Percentiles rank a stretch among this genome's conserved stretches.
Conservation (phyloP, 2,113 vertebrate genomes). For the Tetrao urogallus region DNA sequence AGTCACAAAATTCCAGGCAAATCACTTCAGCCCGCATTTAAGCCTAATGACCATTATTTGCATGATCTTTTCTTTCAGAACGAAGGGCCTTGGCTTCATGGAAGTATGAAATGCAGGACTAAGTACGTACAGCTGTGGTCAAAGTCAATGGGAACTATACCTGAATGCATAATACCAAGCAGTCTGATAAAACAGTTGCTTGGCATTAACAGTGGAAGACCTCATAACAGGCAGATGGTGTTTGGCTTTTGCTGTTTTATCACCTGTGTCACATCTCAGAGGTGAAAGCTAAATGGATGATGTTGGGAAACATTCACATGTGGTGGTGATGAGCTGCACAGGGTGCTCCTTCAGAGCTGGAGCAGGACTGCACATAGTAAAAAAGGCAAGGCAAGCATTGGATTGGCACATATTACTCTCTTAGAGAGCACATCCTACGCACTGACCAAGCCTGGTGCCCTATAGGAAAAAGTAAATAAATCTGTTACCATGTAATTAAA, state of each 20-base stretch:
- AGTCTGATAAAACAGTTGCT: not conserved
- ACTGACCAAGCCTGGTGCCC: not conserved
- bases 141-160: not conserved
- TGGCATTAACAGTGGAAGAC: not conserved
- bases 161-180: not conserved
- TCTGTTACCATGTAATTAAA: slow-evolving; percentile 19
- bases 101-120: not conserved
- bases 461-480: not conserved
- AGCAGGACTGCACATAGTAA: not conserved
- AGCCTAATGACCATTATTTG: not conserved
- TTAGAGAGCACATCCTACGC: not conserved
- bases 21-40: not conserved
- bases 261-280: not conserved
- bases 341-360: not conserved
- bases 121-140: not conserved
- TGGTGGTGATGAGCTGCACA: not conserved
- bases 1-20: slow-evolving; percentile 4
- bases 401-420: not conserved
- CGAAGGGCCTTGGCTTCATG: not conserved
- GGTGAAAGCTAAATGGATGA: not conserved
- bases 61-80: not conserved
- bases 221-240: not conserved
- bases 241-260: not conserved
- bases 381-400: not conserved
- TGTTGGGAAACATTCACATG: not conserved